Conservation (phyloP, 2,888 invertebrate species). For the Protodeltote pygarga region DNA sequence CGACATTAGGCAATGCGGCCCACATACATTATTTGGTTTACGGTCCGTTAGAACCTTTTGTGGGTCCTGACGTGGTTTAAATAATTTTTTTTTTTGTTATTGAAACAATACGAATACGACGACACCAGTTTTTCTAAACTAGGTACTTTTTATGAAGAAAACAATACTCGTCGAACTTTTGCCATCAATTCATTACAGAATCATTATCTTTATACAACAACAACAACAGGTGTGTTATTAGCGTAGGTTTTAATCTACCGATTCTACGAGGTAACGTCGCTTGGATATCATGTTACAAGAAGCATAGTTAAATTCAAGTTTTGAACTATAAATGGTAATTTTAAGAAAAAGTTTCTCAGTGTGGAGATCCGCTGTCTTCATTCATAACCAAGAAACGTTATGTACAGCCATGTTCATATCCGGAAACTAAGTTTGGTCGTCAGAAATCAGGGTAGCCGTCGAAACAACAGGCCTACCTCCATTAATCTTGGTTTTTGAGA, state of each 20-base stretch:
- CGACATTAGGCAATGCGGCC: conserved; percentile 75
- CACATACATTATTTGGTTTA: conserved; percentile 75
- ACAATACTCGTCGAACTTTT: background rate
- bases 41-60: conserved; percentile 74
- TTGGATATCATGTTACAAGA: background rate
- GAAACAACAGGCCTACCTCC: too few species aligned
- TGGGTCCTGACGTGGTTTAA: conserved; percentile 53
- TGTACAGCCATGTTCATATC: too few species aligned
- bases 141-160: conserved; percentile 8
- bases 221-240: conserved; percentile 62
- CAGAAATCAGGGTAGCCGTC: too few species aligned
- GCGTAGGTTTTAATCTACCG: conserved; percentile 58
- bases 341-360: too few species aligned
- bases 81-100: conserved; percentile 36
- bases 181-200: conserved; percentile 5
- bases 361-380: too few species aligned
- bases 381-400: too few species aligned
- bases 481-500: too few species aligned
- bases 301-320: too few species aligned
- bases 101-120: background rate
- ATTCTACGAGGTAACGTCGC: conserved; percentile 25
- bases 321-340: too few species aligned
- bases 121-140: conserved; percentile 1
- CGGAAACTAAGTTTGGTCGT: too few species aligned
- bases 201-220: conserved; percentile 7